phyloP scores from a whole-genome alignment of 2,113 vertebrate genomes.

The Mobula birostris region DNA sequence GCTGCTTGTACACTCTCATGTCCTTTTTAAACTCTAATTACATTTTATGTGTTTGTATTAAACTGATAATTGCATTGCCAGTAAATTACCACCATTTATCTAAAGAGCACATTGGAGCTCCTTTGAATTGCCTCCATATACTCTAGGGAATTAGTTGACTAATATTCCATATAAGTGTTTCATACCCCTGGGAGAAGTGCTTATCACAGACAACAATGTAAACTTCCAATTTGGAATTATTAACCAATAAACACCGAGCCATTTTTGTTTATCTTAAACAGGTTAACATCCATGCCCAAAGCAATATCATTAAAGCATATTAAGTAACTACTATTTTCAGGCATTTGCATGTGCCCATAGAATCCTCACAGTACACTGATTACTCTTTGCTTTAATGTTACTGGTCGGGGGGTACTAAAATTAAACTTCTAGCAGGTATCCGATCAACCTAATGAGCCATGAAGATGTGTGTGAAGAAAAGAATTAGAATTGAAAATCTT shows the following conservation, averaged over 20 bases:
- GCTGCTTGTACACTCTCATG: neutral
- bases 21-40: slow-evolving; percentile 5
- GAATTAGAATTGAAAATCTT: neutral
- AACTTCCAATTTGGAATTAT: neutral
- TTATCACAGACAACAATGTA: neutral
- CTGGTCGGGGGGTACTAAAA: neutral
- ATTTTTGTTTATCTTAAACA: neutral
- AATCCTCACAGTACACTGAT: neutral
- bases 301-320: neutral
- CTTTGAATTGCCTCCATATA: neutral
- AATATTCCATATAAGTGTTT: neutral
- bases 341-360: neutral
- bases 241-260: neutral
- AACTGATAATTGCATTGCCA: neutral
- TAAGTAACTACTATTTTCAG: neutral
- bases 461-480: neutral
- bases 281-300: neutral
- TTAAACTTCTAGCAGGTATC: neutral
- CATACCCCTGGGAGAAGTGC: neutral
- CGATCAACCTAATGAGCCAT: neutral
- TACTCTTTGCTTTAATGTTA: neutral
- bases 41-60: slow-evolving; percentile 9
- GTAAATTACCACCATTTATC: slow-evolving; percentile 12
- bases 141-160: slow-evolving; percentile 8
- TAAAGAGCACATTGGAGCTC: neutral